Evolutionary conservation across 1,140 invertebrate genomes (phyloP), one percentile per base, ranked within the genome.

Genomic region (Elysia chlorotica): DNA sequence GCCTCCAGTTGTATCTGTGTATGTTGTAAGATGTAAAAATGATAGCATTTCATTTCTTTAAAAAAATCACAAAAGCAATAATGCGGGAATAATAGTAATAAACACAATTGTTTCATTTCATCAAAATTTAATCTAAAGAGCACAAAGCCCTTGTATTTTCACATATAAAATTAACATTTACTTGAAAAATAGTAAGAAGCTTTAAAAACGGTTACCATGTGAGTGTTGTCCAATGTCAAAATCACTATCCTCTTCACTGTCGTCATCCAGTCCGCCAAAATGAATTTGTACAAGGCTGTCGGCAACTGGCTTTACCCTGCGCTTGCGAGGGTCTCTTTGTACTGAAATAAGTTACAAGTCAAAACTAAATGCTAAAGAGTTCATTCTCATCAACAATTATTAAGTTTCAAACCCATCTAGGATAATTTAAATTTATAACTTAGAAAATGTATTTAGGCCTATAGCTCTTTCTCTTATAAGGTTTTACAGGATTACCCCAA

Each of bases 241-340:
- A 88, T 98, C 96, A 78, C 95, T 96, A 85, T 98, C 96, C 86
- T 96, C 95, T 10, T 95, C 96, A 88, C 95, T 96, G 85, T 97
- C 95, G 41, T 92, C 94, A 67, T 94, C 88, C n/a, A n/a, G n/a
- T 88, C 96, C 95, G 48, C 81, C 86, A 86, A 95, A 94, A 86
- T 94, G 92, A 31, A 95, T 85, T 31, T 95, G 89, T 38, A 93
- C 92, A 72, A 93, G 89, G 65, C 90, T 88, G 87, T 90, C 72
- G 73, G 88, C 84, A 0, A 89, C 89, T 10, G 89, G 89, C 82
- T 96, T 96, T 0, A 96, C 94, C 83, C 92, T 91, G 66, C 95
- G 88, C 85, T 96, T 96, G 38, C 93, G 93, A 0, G 93, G 93
- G 86, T 94, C 93, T 82, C 95, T 88, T 82, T 93, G 92, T 83